Conservation (phyloP, 2,113 vertebrate genomes). For the Myodes glareolus region DNA sequence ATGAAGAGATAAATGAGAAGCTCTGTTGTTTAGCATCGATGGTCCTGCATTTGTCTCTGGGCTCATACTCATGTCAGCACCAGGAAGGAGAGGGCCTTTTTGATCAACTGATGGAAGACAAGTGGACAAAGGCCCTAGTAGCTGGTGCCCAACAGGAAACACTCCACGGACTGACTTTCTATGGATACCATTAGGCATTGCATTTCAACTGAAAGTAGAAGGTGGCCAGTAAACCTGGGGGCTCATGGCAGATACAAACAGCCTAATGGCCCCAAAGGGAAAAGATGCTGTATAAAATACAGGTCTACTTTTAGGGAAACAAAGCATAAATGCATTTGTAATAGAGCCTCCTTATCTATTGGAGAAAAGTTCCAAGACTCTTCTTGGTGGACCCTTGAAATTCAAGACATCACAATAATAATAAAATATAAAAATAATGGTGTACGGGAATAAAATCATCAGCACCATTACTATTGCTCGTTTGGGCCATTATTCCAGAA, state of each 20-base stretch:
- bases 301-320: neutral
- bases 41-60: neutral
- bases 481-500: neutral
- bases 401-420: neutral
- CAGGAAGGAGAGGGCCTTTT: too few species aligned
- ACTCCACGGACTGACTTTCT: neutral
- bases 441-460: neutral
- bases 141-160: too few species aligned
- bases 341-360: too few species aligned
- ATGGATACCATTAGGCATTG: neutral
- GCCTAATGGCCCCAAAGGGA: neutral
- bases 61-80: neutral
- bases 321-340: neutral
- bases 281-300: neutral
- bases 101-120: neutral
- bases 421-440: neutral
- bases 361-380: neutral
- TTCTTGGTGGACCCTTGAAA: neutral
- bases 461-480: neutral
- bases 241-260: neutral
- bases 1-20: neutral
- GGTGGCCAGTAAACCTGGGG: neutral
- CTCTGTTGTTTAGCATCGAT: neutral
- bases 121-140: neutral
- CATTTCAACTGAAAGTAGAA: neutral